Conservation (phyloP, 2,888 invertebrate genomes). For the Melipona beecheii region DNA sequence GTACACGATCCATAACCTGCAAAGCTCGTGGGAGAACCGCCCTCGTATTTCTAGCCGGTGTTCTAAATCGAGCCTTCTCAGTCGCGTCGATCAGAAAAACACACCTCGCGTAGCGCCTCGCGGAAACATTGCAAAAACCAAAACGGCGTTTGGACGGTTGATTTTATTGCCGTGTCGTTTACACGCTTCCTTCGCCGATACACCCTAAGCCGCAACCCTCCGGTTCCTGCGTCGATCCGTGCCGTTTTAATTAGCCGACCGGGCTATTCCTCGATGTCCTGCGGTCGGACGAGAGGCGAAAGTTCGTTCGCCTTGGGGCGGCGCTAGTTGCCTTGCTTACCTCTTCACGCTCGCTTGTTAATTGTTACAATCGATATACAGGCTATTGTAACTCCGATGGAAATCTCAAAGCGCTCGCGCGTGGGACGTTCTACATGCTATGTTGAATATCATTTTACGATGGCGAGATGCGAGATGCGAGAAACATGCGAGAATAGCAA, state of each 20-base stretch:
- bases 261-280: background rate
- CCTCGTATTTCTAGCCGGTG: constrained; percentile 63
- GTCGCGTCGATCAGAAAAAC: constrained; percentile 53
- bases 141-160: constrained; percentile 27
- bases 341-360: constrained; percentile 11
- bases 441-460: background rate
- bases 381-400: background rate
- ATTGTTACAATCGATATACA: constrained; percentile 1
- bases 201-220: background rate
- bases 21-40: constrained; percentile 40
- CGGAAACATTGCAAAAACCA: constrained; percentile 48
- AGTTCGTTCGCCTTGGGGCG: constrained; percentile 13
- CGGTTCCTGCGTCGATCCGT: background rate
- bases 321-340: background rate
- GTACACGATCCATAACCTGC: constrained; percentile 69
- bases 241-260: constrained; percentile 35
- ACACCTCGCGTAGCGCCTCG: constrained; percentile 21
- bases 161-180: constrained; percentile 58
- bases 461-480: background rate
- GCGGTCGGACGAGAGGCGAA: constrained; percentile 1
- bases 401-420: background rate
- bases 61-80: constrained; percentile 63
- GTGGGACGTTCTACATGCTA: background rate
- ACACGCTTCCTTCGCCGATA: background rate
- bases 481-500: background rate